phyloP scores from a whole-genome alignment of 2,113 vertebrate species.

The Pelodiscus sinensis region DNA sequence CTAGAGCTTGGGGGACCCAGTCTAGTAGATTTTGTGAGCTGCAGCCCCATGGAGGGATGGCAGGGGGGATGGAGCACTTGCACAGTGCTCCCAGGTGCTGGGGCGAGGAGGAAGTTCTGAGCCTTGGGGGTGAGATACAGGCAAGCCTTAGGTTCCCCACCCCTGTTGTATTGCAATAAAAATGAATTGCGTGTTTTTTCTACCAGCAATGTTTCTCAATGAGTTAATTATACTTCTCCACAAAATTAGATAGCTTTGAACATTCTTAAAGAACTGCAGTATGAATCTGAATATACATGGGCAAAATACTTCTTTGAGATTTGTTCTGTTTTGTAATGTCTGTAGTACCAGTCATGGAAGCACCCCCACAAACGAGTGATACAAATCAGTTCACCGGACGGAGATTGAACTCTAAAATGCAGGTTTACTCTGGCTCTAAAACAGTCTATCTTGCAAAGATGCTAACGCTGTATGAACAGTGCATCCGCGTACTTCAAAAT shows the following conservation, averaged over 20 bases:
- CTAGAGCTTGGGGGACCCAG: no score
- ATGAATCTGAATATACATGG: neutral
- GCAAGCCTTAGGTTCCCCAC: no score
- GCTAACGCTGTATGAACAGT: slow-evolving; percentile 88
- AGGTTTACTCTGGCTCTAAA: slow-evolving; percentile 90
- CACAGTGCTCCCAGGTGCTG: no score
- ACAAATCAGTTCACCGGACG: slow-evolving; percentile 81
- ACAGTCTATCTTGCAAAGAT: slow-evolving; percentile 82
- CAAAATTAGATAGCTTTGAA: neutral
- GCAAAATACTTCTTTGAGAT: neutral
- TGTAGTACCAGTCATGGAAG: neutral
- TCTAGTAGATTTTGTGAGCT: no score
- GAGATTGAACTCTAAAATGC: slow-evolving; percentile 89
- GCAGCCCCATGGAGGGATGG: no score
- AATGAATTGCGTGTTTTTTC: accelerated
- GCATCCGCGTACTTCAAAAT: slow-evolving; percentile 89
- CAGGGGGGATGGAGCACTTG: no score
- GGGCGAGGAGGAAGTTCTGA: no score
- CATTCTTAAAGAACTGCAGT: neutral
- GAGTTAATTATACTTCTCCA: neutral
- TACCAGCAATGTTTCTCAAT: neutral
- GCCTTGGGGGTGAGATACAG: no score
- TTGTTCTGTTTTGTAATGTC: neutral
- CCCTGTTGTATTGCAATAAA: neutral
- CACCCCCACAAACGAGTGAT: slow-evolving; percentile 53